Evolutionary conservation across 2,113 vertebrate genomes (phyloP).

Genomic region (Numida meleagris): DNA sequence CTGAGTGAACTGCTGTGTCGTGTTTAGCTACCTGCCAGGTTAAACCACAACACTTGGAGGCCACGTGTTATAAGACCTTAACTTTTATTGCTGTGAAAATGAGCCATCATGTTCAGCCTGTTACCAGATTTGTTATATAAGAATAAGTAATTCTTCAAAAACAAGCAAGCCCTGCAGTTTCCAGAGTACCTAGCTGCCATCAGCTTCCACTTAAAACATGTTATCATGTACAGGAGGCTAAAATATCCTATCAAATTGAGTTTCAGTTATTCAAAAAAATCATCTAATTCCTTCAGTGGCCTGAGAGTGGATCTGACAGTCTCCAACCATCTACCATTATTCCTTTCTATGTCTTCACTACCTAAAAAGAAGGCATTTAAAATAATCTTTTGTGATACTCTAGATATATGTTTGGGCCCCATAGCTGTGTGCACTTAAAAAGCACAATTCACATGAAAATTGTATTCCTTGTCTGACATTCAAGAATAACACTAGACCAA

Average conservation of each 20-base stretch:
- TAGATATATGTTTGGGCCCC: background rate
- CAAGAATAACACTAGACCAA: background rate
- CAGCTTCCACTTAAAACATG: background rate
- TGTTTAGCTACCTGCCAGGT: background rate
- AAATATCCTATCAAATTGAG: background rate
- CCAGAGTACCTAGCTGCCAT: background rate
- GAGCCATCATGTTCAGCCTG: background rate
- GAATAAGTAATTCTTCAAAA: background rate
- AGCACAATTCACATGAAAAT: conserved; percentile 18
- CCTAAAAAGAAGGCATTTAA: background rate
- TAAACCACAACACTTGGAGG: background rate
- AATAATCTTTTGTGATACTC: background rate
- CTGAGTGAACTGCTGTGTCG: background rate
- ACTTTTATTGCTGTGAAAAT: background rate
- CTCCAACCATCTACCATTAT: background rate
- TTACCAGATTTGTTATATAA: background rate
- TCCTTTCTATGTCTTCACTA: background rate
- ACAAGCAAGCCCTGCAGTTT: background rate
- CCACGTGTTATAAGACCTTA: background rate
- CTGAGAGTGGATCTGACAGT: background rate
- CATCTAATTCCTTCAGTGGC: background rate
- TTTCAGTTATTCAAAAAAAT: background rate
- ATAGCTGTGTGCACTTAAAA: background rate
- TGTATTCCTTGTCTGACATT: background rate
- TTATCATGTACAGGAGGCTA: background rate